Percentiles rank a stretch among this genome's conserved stretches.
Conservation (phyloP, 2,797 vertebrate species). For the Poeciliopsis presidionis region DNA sequence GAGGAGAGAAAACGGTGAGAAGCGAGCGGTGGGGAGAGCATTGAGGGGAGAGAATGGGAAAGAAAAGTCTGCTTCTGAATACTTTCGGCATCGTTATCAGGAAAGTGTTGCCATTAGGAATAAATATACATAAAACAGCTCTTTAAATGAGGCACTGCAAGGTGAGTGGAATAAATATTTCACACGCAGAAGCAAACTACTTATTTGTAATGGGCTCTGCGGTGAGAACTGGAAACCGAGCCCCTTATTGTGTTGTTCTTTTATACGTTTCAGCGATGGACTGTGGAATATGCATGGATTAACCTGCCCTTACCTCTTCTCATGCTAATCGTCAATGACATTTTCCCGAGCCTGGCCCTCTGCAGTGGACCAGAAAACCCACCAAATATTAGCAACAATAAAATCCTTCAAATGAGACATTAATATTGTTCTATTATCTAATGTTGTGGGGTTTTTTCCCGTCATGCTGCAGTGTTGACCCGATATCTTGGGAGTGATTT, state of each 20-base stretch:
- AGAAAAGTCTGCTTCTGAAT: slow-evolving; percentile 58
- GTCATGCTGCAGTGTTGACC: slow-evolving; percentile 20
- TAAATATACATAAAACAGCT: slow-evolving; percentile 37
- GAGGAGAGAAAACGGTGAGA: slow-evolving; percentile 61
- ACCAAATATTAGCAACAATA: slow-evolving; percentile 58
- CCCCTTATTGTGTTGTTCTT: slow-evolving; percentile 71
- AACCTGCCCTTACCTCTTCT: slow-evolving; percentile 75
- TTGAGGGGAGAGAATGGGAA: slow-evolving; percentile 26
- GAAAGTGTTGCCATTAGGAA: slow-evolving; percentile 29
- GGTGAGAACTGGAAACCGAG: slow-evolving; percentile 42
- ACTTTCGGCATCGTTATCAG: slow-evolving; percentile 61
- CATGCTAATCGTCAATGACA: slow-evolving; percentile 79
- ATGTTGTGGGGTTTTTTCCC: background rate
- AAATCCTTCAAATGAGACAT: slow-evolving; percentile 44
- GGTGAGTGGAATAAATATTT: slow-evolving; percentile 64
- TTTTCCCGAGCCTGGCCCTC: slow-evolving; percentile 56
- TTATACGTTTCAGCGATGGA: slow-evolving; percentile 71
- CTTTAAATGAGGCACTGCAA: slow-evolving; percentile 60
- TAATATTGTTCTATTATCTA: slow-evolving; percentile 45
- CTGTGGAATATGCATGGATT: slow-evolving; percentile 73
- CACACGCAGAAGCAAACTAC: slow-evolving; percentile 38
- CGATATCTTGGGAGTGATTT: slow-evolving; percentile 44
- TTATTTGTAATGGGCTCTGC: slow-evolving; percentile 57
- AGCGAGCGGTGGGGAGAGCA: slow-evolving; percentile 58
- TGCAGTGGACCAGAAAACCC: slow-evolving; percentile 67